Base-by-base conservation (phyloP, 2,888 invertebrate genomes). In the Patella ulyssiponensis region DNA sequence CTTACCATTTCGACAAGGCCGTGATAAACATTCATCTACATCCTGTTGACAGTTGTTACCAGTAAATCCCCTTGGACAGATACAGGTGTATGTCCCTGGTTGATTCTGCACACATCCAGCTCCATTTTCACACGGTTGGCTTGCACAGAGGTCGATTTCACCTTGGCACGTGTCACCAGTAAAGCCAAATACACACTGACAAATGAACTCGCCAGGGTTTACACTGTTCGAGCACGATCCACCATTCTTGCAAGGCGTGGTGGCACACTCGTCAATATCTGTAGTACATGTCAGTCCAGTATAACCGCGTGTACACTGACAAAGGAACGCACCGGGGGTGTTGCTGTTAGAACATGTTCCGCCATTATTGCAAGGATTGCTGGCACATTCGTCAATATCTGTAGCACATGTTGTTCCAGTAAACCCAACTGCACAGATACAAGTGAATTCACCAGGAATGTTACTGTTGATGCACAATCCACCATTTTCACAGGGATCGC, bases 241-340 rank as follows among this genome's bases (percentile, higher is more conserved):
- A 0, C 96, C 96, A 88, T 97, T 97, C 81, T 96, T 94, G 91
- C 98, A 98, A 0, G 98, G 97, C 91, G 97, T 97, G 44, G 27
- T 56, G 3, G 95, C 95, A 90, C 97, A 97, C 90, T 97, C 97
- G 91, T 97, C 97, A 71, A 97, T 95, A 87, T 97, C 95, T 2
- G 94, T 93, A 88, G 97, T 97, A 89, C 97, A 97, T 12, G 77
- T 69, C 14, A 5, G 12, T 3, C 84, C 84, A 17, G 70, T 64
- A 69, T 73, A 84, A 14, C 84, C 84, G 1, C 17, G 58, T 3
- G 69, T 72, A 94, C 82, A 95, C 93, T 93, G 51, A 56, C 77
- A 77, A 11, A 33, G 3, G 54, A 73, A 77, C 33, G 53, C 14
- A 1, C 77, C 77, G 20, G 77, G 69, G 1, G 52, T 53, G 23